phyloP scores from a whole-genome alignment of 2,797 vertebrate genomes.

The Lepilemur ruficaudatus region DNA sequence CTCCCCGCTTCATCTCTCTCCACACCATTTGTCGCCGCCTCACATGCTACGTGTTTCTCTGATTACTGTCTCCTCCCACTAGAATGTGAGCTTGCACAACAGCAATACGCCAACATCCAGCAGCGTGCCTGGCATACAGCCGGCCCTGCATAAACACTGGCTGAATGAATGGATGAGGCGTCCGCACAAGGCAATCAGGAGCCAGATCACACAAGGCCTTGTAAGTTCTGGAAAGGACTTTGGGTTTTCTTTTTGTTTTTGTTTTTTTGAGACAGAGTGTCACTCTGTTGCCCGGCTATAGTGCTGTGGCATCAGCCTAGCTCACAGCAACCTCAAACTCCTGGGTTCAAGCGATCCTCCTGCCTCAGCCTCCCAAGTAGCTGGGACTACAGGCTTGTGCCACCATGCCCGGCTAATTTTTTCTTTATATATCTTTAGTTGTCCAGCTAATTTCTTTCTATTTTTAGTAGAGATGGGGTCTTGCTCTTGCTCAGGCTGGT shows the following conservation, averaged over 20 bases:
- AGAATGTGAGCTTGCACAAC: neutral
- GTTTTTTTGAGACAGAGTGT: neutral
- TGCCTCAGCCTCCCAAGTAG: too few relatives aligned
- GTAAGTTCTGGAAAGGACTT: neutral
- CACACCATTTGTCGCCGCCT: neutral
- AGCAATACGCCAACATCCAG: neutral
- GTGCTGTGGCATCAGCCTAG: too few relatives aligned
- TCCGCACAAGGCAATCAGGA: neutral
- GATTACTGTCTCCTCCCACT: neutral
- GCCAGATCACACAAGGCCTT: neutral
- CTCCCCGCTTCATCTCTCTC: neutral
- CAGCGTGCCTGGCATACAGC: neutral
- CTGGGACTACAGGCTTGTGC: too few relatives aligned
- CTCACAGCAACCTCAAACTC: too few relatives aligned
- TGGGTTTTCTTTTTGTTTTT: neutral
- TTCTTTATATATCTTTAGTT: too few relatives aligned
- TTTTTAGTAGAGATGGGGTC: too few relatives aligned
- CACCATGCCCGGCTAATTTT: too few relatives aligned
- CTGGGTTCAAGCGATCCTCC: too few relatives aligned
- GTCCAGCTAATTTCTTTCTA: too few relatives aligned
- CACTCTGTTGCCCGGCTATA: too few relatives aligned
- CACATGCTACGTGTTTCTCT: neutral
- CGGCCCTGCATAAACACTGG: neutral
- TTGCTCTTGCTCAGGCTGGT: too few relatives aligned
- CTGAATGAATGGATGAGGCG: neutral